Conservation (phyloP, 1,140 invertebrate species). For the Drepana arcuata region DNA sequence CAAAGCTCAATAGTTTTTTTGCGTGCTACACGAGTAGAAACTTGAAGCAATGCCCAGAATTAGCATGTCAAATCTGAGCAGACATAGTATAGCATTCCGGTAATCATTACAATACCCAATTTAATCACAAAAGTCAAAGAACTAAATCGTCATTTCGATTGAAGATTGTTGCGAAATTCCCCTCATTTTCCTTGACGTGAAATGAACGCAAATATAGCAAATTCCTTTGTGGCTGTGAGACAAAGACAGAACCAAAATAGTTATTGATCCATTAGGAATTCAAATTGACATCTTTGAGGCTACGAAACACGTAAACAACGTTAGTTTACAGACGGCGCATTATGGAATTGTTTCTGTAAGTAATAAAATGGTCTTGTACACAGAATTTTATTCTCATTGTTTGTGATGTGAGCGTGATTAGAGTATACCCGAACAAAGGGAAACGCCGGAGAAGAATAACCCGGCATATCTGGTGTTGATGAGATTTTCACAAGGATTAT, state of each 20-base stretch:
- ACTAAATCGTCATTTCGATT: slow-evolving; percentile 17
- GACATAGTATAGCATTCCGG: too few species aligned
- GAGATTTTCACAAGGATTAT: slow-evolving; percentile 32
- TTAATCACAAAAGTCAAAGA: slow-evolving; percentile 12
- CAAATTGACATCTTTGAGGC: slow-evolving; percentile 33
- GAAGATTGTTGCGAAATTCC: slow-evolving; percentile 16
- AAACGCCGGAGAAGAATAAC: slow-evolving; percentile 15
- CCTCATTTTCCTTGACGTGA: slow-evolving; percentile 11
- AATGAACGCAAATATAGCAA: slow-evolving; percentile 10
- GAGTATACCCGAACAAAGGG: slow-evolving; percentile 9
- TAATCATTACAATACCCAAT: too few species aligned
- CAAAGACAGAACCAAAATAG: slow-evolving; percentile 33
- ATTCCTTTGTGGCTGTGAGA: slow-evolving; percentile 15
- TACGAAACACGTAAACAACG: too few species aligned
- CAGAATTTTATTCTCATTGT: slow-evolving; percentile 31
- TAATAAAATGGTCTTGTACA: too few species aligned
- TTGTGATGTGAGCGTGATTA: slow-evolving; percentile 31
- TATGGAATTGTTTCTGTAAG: too few species aligned
- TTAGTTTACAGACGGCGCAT: too few species aligned
- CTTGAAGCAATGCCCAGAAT: too few species aligned
- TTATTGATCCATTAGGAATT: slow-evolving; percentile 43
- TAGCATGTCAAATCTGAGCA: too few species aligned
- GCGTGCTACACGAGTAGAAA: too few species aligned
- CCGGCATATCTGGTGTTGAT: slow-evolving; percentile 25
- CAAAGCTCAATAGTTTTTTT: too few species aligned